Evolutionary conservation across 1,140 invertebrate species (phyloP).

Genomic region (Drosophila willistoni): DNA sequence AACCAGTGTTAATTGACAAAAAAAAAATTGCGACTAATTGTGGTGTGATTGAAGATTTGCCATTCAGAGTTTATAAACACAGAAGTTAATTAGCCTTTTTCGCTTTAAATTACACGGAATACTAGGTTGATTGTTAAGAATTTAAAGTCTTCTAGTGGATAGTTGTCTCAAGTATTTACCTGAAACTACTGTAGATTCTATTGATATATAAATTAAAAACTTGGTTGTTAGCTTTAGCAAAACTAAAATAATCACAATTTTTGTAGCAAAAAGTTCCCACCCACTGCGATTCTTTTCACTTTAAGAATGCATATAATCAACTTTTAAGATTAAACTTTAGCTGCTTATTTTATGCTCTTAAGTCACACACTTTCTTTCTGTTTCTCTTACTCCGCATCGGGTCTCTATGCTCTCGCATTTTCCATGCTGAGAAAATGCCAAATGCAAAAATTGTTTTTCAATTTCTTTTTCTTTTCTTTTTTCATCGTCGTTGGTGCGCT

Average conservation of each 20-base stretch:
- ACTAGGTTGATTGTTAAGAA: too few species aligned
- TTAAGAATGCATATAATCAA: constrained; percentile 56
- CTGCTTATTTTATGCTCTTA: constrained; percentile 46
- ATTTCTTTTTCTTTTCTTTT: constrained; percentile 70
- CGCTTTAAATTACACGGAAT: too few species aligned
- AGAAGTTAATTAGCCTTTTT: too few species aligned
- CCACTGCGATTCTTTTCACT: constrained; percentile 12
- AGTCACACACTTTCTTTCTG: constrained; percentile 49
- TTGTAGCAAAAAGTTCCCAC: neutral
- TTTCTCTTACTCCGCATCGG: constrained; percentile 16
- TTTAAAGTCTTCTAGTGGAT: too few species aligned
- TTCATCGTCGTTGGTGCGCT: constrained; percentile 2
- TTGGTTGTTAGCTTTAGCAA: neutral
- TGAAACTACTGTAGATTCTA: neutral
- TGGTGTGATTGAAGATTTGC: too few species aligned
- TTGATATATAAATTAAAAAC: neutral
- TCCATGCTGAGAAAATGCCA: constrained; percentile 64
- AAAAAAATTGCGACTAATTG: too few species aligned
- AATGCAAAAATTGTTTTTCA: constrained; percentile 80
- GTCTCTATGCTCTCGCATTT: constrained; percentile 3
- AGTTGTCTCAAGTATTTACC: neutral
- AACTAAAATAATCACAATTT: neutral
- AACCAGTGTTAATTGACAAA: too few species aligned
- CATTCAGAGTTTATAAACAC: too few species aligned
- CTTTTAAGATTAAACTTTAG: constrained; percentile 48